Conservation (phyloP, 2,113 vertebrate genomes). For the Nymphicus hollandicus region DNA sequence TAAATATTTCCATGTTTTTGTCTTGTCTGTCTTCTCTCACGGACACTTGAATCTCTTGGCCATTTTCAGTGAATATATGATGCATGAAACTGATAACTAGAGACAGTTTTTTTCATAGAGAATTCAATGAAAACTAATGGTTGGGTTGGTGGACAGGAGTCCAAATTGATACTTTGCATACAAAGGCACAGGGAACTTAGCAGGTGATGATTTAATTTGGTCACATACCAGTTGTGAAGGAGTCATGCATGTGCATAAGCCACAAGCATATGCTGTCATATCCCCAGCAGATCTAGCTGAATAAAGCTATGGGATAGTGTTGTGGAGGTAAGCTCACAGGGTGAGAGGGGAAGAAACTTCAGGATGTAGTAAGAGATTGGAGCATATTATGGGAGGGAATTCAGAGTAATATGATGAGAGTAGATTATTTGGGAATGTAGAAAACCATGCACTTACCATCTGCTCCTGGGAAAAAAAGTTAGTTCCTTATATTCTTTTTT, state of each 20-base stretch:
- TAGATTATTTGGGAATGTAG: neutral
- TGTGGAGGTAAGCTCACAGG: neutral
- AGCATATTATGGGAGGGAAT: neutral
- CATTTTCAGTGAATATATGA: neutral
- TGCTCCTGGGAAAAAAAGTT: neutral
- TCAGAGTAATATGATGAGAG: neutral
- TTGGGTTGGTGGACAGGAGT: neutral
- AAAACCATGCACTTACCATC: neutral
- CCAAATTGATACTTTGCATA: neutral
- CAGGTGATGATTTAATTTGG: neutral
- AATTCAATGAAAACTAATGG: neutral
- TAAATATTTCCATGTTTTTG: neutral
- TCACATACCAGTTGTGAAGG: neutral
- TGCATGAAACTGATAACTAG: neutral
- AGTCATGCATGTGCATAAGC: neutral
- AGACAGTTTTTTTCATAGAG: neutral
- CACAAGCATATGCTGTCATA: fast-evolving
- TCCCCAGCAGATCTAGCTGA: neutral
- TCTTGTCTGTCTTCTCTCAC: neutral
- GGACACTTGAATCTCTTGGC: neutral
- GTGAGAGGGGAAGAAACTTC: neutral
- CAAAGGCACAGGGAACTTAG: neutral
- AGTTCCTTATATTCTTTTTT: too few species aligned
- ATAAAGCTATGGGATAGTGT: neutral
- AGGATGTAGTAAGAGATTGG: neutral